Evolutionary conservation across 2,888 invertebrate species (phyloP), one percentile per base, ranked within the genome.

Genomic region (Brachyopa scutellaris): DNA sequence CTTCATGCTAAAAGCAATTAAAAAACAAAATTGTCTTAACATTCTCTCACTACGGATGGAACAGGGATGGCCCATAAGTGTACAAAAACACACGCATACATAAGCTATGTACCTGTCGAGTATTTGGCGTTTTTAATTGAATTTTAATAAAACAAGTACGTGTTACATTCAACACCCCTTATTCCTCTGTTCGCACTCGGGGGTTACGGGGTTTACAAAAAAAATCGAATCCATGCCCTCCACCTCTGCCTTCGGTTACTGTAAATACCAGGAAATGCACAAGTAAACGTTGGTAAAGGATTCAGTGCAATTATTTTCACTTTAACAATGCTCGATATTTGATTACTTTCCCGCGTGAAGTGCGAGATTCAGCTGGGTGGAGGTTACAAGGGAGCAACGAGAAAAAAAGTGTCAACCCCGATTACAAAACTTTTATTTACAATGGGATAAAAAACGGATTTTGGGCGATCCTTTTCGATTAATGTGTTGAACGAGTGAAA

Each of bases 41-140:
- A 19, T 29, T 38, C 21, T 31, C 26, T 15, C 38, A 4, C 23
- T 3, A 7, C 33, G 4, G 19, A 36, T 36, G 33, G 7, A 17
- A 5, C 26, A 5, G 5, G 11, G 42, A 13, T 3, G 5, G 40
- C 38, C 29, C 15, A 21, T 11, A 66, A 40, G 29, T n/a, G 21
- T 5, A 3, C 3, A 17, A 19, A 21, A 9, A 15, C 26, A 49
- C 23, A 26, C 66, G 17, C 17, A 19, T n/a, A 26, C 38, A 2
- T 21, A 13, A 17, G 36, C 13, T 38, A 15, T 36, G 38, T n/a
- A 15, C 31, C 29, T 8, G 49, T 55, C 15, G 31, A 55, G 73
- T 66, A 73, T 79, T 79, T 73, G 67, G 55, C 47, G 26, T 57
- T 73, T 79, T 79, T 73, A 79, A 79, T 79, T 79, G 79, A 79